phyloP scores from a whole-genome alignment of 2,113 vertebrate genomes.

The Gopherus evgoodei region DNA sequence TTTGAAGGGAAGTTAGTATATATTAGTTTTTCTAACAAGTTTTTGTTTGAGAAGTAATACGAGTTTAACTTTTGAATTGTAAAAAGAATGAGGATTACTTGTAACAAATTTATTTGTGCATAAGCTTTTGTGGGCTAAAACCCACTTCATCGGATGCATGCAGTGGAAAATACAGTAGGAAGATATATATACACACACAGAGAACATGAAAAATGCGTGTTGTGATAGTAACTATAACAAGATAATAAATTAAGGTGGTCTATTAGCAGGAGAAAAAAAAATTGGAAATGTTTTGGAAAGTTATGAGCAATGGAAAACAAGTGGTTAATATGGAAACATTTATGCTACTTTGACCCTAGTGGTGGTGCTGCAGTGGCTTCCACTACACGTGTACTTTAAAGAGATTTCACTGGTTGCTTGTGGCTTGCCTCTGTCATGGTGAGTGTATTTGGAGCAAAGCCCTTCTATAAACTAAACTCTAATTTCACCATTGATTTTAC shows the following conservation, averaged over 20 bases:
- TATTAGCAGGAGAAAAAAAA: no score
- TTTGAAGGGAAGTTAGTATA: not conserved
- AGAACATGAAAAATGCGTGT: no score
- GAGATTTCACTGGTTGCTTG: not conserved
- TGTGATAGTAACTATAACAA: no score
- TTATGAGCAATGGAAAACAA: not conserved
- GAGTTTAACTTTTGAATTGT: not conserved
- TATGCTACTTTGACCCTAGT: not conserved
- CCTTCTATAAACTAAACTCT: not conserved
- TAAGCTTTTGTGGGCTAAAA: no score
- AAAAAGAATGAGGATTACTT: no score
- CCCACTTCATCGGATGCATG: no score
- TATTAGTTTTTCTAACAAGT: not conserved
- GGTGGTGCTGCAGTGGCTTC: not conserved
- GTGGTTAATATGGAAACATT: not conserved
- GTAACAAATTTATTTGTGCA: no score
- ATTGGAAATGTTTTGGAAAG: no score
- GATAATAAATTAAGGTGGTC: no score
- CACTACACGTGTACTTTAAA: not conserved
- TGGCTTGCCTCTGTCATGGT: not conserved
- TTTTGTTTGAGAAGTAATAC: not conserved
- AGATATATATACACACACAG: no score
- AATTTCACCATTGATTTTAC: not conserved
- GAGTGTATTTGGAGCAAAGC: not conserved
- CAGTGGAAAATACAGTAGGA: no score